phyloP scores from a whole-genome alignment of 2,113 vertebrate species.

The Chaetodon auriga region DNA sequence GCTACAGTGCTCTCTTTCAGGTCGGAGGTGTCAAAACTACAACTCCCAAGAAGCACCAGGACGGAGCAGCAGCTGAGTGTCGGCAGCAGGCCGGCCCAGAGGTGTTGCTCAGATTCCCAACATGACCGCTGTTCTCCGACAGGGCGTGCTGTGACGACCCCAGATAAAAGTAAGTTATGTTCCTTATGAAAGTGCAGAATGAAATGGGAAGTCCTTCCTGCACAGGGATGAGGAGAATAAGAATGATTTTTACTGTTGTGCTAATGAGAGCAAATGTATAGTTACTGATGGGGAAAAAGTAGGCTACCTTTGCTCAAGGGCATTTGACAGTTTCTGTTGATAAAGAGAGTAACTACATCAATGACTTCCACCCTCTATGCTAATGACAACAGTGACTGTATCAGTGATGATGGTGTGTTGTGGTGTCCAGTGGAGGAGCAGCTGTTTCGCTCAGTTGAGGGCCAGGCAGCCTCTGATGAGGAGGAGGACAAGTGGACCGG shows the following conservation, averaged over 20 bases:
- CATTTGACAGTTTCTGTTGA: not conserved
- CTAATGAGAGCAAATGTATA: not conserved
- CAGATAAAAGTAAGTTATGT: conserved; percentile 82
- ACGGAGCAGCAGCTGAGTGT: conserved; percentile 48
- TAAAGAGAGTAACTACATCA: not conserved
- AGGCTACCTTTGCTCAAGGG: not conserved
- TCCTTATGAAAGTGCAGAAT: not conserved
- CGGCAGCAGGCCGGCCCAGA: conserved; percentile 6
- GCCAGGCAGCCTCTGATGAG: conserved; percentile 93
- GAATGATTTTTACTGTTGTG: not conserved
- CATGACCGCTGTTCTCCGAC: conserved; percentile 79
- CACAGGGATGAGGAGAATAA: not conserved
- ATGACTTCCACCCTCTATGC: not conserved
- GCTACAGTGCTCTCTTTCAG: conserved; percentile 75
- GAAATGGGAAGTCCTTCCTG: not conserved
- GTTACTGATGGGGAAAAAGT: not conserved
- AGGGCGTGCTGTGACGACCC: conserved; percentile 77
- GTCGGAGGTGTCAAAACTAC: conserved; percentile 72
- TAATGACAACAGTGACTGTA: not conserved
- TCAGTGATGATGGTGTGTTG: conserved; percentile 6
- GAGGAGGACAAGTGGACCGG: conserved; percentile 89
- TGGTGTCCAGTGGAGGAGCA: conserved; percentile 87
- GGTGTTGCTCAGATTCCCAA: conserved; percentile 64
- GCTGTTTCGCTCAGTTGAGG: conserved; percentile 92
- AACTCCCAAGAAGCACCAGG: conserved; percentile 41